Evolutionary conservation across 2,888 invertebrate species (phyloP).

Genomic region (Anagyrus pseudococci): DNA sequence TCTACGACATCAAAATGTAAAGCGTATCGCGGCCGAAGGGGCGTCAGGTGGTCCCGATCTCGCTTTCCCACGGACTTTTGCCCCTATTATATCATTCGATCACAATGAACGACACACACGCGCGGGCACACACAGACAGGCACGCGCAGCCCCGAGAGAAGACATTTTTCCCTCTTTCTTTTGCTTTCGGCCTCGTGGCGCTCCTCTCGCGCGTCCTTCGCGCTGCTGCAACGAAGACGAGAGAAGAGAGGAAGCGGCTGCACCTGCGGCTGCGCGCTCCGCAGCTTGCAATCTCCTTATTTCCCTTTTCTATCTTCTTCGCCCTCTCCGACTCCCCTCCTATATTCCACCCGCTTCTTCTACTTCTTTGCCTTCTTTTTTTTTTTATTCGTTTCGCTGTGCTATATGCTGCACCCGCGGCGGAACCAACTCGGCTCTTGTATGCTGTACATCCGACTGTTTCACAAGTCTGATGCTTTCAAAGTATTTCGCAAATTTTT

Average conservation of each 20-base stretch:
- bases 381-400: background rate
- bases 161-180: constrained; percentile 39
- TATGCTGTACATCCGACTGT: too few species aligned
- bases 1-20: constrained; percentile 49
- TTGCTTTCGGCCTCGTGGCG: background rate
- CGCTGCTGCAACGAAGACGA: background rate
- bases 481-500: too few species aligned
- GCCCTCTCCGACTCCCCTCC: background rate
- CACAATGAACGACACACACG: constrained; percentile 52
- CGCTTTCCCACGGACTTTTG: constrained; percentile 58
- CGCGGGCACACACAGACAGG: too few species aligned
- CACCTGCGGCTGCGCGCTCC: constrained; percentile 50
- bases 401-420: too few species aligned
- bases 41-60: constrained; percentile 57
- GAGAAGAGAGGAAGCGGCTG: constrained; percentile 12
- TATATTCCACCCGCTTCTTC: background rate
- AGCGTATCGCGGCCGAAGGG: constrained; percentile 50
- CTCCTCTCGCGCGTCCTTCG: constrained; percentile 1
- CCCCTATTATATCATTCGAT: constrained; percentile 60
- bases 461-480: too few species aligned
- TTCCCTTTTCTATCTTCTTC: constrained; percentile 19
- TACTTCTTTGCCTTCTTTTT: background rate
- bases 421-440: too few species aligned
- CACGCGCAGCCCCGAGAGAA: constrained; percentile 47
- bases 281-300: constrained; percentile 47